Conservation (phyloP, 2,888 invertebrate genomes). For the Sarcophaga caerulescens region DNA sequence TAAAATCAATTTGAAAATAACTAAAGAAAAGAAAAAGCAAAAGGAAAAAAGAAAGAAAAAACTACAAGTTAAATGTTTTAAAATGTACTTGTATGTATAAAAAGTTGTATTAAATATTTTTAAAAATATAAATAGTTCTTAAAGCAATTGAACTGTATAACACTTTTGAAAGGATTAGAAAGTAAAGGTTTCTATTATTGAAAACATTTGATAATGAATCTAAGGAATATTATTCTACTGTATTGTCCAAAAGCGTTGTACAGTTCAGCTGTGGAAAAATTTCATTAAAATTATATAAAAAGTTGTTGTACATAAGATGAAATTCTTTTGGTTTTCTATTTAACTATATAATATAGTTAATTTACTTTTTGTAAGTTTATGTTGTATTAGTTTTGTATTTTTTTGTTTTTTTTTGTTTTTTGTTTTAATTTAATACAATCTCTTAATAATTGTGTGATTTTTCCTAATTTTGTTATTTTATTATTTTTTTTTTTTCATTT, state of each 20-base stretch:
- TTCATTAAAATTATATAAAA: conserved; percentile 32
- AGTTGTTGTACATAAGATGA: conserved; percentile 36
- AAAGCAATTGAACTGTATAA: conserved; percentile 41
- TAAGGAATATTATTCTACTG: too few relatives aligned
- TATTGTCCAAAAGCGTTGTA: conserved; percentile 27
- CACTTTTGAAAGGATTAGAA: conserved; percentile 17
- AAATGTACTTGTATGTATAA: conserved; percentile 13
- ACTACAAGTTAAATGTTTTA: conserved; percentile 5
- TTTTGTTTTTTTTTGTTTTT: conserved; percentile 53
- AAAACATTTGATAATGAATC: too few relatives aligned
- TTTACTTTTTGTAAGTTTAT: conserved; percentile 43
- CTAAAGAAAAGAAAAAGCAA: conserved; percentile 40
- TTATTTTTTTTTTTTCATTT: conserved; percentile 34
- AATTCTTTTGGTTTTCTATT: conserved; percentile 24
- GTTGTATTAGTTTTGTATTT: conserved; percentile 61
- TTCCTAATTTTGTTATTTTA: conserved; percentile 52
- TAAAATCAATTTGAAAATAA: conserved; percentile 13
- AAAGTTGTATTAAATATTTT: conserved; percentile 32
- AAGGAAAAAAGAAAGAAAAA: conserved; percentile 21
- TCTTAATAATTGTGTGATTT: conserved; percentile 65
- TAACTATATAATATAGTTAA: conserved; percentile 52
- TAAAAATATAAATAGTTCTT: conserved; percentile 29
- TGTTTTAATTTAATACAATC: conserved; percentile 57
- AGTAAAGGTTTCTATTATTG: too few relatives aligned
- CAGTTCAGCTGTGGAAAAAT: conserved; percentile 38